These are phyloP conservation scores for Arbacia lixula DNA, from an alignment of 53 echinoderm and acorn worm genomes.

Conservation along the genomic window DNA sequence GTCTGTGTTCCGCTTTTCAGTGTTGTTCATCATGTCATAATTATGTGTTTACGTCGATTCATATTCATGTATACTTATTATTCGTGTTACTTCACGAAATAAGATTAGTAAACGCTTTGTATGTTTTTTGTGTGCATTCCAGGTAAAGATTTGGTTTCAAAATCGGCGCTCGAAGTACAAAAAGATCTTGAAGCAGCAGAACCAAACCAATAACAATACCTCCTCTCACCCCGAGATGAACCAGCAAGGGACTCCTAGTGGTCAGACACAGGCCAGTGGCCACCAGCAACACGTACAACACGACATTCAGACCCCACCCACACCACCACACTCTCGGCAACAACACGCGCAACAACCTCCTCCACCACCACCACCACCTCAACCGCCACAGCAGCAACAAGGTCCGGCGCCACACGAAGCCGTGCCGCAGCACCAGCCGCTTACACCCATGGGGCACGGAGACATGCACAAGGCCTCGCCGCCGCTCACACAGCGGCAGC, in stretches of 20 bases:
- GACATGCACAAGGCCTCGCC: slow-evolving; percentile 31
- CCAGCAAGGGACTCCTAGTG: no score
- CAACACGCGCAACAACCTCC: neutral
- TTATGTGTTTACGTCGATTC: no score
- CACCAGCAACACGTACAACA: slow-evolving; percentile 9
- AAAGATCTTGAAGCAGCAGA: slow-evolving; percentile 87
- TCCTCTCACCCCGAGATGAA: slow-evolving; percentile 23
- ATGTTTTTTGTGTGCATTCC: neutral
- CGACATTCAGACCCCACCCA: slow-evolving; percentile 32
- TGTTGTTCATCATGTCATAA: no score
- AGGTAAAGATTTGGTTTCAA: slow-evolving; percentile 99
- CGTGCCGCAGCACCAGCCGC: slow-evolving; percentile 10
- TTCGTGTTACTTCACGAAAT: no score
- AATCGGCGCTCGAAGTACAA: slow-evolving; percentile 96
- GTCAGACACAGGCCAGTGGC: neutral
- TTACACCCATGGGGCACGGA: slow-evolving; percentile 31
- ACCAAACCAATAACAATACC: slow-evolving; percentile 48
- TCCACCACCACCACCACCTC: neutral
- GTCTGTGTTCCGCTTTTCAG: neutral
- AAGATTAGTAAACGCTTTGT: no score
- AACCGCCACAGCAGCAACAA: neutral
- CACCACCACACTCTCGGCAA: slow-evolving; percentile 4
- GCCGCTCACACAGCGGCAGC: slow-evolving; percentile 22
- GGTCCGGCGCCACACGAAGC: neutral
- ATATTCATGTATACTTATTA: no score